phyloP scores from a whole-genome alignment of 2,113 vertebrate genomes.

The Pardalotus punctatus region DNA sequence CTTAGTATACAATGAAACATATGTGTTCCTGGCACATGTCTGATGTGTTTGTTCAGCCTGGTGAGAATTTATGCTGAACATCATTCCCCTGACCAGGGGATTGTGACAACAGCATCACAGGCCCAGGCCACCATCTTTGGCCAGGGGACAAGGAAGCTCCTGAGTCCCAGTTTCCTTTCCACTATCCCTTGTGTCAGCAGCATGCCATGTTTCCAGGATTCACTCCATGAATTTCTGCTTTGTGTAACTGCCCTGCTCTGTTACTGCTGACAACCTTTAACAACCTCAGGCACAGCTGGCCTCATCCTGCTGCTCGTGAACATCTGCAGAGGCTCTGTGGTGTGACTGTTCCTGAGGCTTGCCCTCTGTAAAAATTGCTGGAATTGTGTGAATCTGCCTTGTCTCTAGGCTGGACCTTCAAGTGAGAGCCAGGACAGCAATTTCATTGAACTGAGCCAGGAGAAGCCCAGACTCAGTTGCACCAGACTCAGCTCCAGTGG shows the following conservation, averaged over 20 bases:
- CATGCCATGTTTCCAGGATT: neutral
- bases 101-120: rapidly evolving
- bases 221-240: neutral
- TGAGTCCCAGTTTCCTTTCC: neutral
- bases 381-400: neutral
- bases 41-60: neutral
- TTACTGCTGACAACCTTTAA: neutral
- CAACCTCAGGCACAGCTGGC: neutral
- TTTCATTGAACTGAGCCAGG: neutral
- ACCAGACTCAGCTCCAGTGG: neutral
- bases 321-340: neutral
- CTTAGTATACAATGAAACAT: neutral
- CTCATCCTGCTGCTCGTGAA: neutral
- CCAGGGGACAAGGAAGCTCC: neutral
- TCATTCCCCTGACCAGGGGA: too few species aligned
- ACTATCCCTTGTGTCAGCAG: neutral
- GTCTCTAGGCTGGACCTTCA: neutral
- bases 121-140: neutral
- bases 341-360: neutral
- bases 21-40: neutral
- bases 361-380: neutral
- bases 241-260: neutral
- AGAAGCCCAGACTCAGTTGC: neutral
- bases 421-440: neutral
- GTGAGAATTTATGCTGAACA: neutral